Evolutionary conservation across 1,140 invertebrate species (phyloP), one percentile per base, ranked within the genome.

Genomic region (Andrena cerasifolii): DNA sequence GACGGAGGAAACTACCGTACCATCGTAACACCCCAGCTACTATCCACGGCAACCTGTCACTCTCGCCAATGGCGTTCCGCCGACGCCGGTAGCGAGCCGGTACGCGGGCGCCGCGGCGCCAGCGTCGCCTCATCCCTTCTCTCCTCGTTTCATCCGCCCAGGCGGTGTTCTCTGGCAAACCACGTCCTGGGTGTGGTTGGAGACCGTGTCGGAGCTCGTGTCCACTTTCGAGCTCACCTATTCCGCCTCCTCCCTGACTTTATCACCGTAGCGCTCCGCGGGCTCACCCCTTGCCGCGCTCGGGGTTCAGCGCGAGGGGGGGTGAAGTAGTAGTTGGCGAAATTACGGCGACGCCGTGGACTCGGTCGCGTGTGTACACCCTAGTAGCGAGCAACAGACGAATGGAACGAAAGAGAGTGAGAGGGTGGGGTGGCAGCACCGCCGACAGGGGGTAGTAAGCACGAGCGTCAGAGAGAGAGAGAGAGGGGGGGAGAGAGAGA

Each of bases 151-250:
- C 72, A 71, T 81, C 74, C 74, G 61, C 82, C 74, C 78, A 79
- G 78, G 62, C 72, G 78, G 72, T 74, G 78, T 78, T 80, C 83
- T 80, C 78, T 70, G 56, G n/a, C 54, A 73, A 82, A 77, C 67
- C 59, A 70, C 79, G 58, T 74, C 76, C 74, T 87, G 81, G 85
- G 84, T 86, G 84, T 86, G 84, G 84, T 86, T 85, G 77, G 77
- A 70, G 68, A 79, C 51, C 54, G 67, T 33, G 77, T 79, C 47
- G 28, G 51, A 68, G 76, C 33, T 45, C 74, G 71, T 59, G 68
- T 78, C 56, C 78, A 62, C 21, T 26, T 51, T 40, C 10, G n/a
- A 26, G 33, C 26, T 28, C 31, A 21, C 51, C 24, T 62, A 31
- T 24, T 51, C 33, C 28, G 3, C 54, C 36, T 66, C 47, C 14